Evolutionary conservation across 2,888 invertebrate genomes (phyloP), one percentile per base, ranked within the genome.

Genomic region (Cabera pusaria): DNA sequence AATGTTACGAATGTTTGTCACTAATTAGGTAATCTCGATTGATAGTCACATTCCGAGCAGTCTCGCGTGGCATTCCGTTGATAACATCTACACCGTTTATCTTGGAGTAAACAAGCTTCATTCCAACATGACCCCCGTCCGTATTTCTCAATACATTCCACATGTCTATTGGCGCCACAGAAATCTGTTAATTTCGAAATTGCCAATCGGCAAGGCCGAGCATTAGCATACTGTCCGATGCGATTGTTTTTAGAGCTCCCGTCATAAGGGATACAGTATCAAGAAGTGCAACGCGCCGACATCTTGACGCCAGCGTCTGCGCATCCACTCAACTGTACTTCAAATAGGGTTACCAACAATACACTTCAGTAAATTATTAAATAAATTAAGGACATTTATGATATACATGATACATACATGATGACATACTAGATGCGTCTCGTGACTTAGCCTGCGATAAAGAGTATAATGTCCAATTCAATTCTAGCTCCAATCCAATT

Each of bases 291-390:
- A 23, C 22, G 23, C 35, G 33, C 50, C 50, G 52, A 48, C 44
- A 46, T 53, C 47, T 44, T 26, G 50, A 49, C 52, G 50, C 55
- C 51, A 49, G 48, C 52, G 50, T 52, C 51, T 44, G 45, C 43
- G 39, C 52, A 39, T 50, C 44, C 38, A 50, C 42, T 45, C 37
- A 32, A 36, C 44, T 41, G 28, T 38, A 35, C 25, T 35, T 32
- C 25, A 20, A 18, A 18, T 40, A 53, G 50, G 52, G 52, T 8
- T 50, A 43, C 4, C 29, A n/a, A n/a, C n/a, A n/a, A n/a, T n/a
- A n/a, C n/a, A n/a, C n/a, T n/a, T n/a, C n/a, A n/a, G n/a, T n/a
- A n/a, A n/a, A n/a, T n/a, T n/a, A n/a, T n/a, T n/a, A n/a, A n/a
- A n/a, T n/a, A n/a, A n/a, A n/a, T n/a, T n/a, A n/a, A n/a, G n/a